Base-by-base conservation (phyloP, 2,888 invertebrate genomes). In the Argyresthia goedartella region DNA sequence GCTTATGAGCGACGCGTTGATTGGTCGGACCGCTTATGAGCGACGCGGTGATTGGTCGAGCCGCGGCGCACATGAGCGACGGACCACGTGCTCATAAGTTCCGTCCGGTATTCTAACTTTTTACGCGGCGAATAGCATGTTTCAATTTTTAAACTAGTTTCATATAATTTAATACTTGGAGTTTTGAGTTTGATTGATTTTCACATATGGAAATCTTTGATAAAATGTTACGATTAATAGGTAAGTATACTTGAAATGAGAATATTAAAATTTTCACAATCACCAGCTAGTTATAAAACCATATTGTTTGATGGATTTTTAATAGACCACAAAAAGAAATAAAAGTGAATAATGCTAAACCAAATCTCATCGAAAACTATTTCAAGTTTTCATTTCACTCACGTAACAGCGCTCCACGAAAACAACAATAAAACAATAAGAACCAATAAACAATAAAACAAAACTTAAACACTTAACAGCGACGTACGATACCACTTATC, bases 1-100 rank as follows among this genome's bases (percentile, higher is more conserved):
- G 71, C 82, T 81, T 74, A 84, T 84, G 67, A 85, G 85, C 81
- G 85, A 81, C 75, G 49, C 49, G 60, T 63, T 70, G 69, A 86
- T 86, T 82, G 85, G 84, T 65, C 65, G 67, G 7, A 62, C 66
- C 61, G 69, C 82, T 81, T 74, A 84, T 84, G 67, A 85, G 85
- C 82, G 85, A 81, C 75, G 49, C 49, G 60, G 64, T 70, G 69
- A 86, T 86, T 82, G 85, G 85, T 66, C 65, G 67, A 6, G 62
- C 62, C 66, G 60, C 63, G 71, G 71, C 62, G 67, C 82, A 81
- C 74, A 84, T 84, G 67, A 86, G 85, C 82, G 85, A 81, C 74
- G 62, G 56, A 60, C 74, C 84, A 84, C 82, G 81, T 86, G 85
- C 85, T 86, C 63, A 85, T 85, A 79, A 86, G 85, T 84, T 85